phyloP scores from a whole-genome alignment of 1,140 invertebrate genomes.

The Temnothorax nylanderi region DNA sequence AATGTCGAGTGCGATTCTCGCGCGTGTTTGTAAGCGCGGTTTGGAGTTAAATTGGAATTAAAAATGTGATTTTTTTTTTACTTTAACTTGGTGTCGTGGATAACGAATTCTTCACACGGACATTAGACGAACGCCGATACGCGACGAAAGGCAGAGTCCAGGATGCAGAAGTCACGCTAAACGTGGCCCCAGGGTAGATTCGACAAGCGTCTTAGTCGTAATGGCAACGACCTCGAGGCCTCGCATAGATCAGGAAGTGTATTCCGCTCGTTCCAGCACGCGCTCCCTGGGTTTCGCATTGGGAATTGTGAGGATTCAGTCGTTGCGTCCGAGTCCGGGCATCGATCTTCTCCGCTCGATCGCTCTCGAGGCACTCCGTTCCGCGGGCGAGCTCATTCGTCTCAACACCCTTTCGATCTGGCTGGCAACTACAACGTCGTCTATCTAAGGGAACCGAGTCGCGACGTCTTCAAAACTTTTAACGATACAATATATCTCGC shows the following conservation, averaged over 20 bases:
- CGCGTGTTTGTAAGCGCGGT: background rate
- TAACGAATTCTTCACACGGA: too few species aligned
- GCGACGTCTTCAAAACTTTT: background rate
- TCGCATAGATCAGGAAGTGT: conserved; percentile 42
- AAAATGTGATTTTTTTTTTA: background rate
- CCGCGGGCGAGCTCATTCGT: conserved; percentile 1
- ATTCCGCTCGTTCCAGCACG: conserved; percentile 35
- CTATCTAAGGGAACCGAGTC: background rate
- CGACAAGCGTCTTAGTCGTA: background rate
- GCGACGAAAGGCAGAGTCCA: background rate
- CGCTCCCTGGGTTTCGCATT: conserved; percentile 29
- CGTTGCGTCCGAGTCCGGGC: background rate
- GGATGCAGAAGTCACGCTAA: background rate
- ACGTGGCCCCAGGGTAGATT: conserved; percentile 5
- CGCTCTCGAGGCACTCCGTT: conserved; percentile 4
- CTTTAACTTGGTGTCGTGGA: background rate
- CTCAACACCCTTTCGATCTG: background rate
- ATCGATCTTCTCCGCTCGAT: conserved; percentile 42
- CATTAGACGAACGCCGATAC: background rate
- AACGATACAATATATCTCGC: background rate
- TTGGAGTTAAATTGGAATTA: background rate
- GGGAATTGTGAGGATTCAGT: conserved; percentile 39
- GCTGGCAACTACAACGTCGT: background rate
- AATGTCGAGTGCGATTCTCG: background rate
- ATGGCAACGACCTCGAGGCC: conserved; percentile 22